Percentiles rank a stretch among this genome's conserved stretches.
These are phyloP conservation scores for Corythaeola cristata DNA, from an alignment of 2,113 vertebrate species.

Conservation along the genomic window DNA sequence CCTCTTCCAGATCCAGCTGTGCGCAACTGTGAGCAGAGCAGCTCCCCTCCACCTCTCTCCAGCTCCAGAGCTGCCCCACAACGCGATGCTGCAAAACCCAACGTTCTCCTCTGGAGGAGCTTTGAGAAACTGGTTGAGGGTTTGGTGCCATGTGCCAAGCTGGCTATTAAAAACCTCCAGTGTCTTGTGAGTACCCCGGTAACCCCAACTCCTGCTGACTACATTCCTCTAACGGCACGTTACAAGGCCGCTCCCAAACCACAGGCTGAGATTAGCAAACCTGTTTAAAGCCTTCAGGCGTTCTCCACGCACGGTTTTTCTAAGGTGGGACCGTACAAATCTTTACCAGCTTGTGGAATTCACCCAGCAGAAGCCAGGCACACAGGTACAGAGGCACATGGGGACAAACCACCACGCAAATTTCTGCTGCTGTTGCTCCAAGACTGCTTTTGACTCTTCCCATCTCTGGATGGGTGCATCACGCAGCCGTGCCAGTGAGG, in stretches of 20 bases:
- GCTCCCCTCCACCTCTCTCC: background rate
- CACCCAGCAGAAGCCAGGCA: background rate
- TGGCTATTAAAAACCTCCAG: background rate
- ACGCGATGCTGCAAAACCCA: background rate
- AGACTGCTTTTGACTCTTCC: background rate
- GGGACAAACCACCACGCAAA: background rate
- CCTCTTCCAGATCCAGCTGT: background rate
- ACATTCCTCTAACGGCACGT: background rate
- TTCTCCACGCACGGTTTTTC: background rate
- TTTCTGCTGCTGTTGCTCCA: background rate
- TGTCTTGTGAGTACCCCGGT: rapidly evolving
- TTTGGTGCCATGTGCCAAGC: rapidly evolving
- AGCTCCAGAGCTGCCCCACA: background rate
- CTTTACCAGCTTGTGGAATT: background rate
- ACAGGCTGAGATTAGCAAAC: background rate
- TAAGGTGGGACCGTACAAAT: background rate
- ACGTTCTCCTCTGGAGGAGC: background rate
- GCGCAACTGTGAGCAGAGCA: background rate
- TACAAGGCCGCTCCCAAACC: background rate
- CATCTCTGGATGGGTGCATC: background rate
- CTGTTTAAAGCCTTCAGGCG: background rate
- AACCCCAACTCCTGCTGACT: background rate
- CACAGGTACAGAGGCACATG: rapidly evolving
- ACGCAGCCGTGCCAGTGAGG: background rate
- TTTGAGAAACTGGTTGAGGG: rapidly evolving